Conservation (phyloP, 2,888 invertebrate genomes). For the Dynastes grantii region DNA sequence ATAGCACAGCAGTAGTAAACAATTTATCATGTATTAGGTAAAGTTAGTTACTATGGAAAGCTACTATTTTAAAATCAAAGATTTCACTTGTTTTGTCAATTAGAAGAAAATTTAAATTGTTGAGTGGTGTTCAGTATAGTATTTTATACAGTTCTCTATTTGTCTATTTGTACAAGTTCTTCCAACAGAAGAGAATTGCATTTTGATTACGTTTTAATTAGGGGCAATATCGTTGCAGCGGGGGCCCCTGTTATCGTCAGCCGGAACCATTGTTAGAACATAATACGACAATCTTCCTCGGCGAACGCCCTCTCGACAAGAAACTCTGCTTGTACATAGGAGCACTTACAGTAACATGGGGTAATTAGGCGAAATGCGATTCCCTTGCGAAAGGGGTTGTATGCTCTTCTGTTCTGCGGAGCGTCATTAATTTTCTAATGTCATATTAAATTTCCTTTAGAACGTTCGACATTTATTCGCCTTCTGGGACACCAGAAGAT, state of each 20-base stretch:
- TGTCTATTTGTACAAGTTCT: no score
- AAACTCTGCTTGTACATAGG: constrained; percentile 55
- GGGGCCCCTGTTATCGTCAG: constrained; percentile 54
- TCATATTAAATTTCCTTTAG: constrained; percentile 60
- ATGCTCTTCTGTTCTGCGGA: constrained; percentile 56
- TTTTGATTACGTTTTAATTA: constrained; percentile 58
- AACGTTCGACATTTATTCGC: constrained; percentile 53
- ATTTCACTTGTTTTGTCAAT: no score
- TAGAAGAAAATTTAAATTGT: no score
- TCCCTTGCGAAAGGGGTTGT: constrained; percentile 58
- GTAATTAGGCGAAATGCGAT: constrained; percentile 61
- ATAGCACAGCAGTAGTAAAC: no score
- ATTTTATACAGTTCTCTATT: no score
- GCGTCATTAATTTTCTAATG: constrained; percentile 61
- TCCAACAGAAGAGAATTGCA: constrained; percentile 42
- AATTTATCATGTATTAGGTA: no score
- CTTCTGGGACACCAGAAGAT: constrained; percentile 36
- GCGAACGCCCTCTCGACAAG: constrained; percentile 52
- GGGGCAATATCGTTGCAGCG: constrained; percentile 52
- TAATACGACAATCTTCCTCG: constrained; percentile 59
- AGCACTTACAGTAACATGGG: constrained; percentile 58
- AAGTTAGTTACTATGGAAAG: no score
- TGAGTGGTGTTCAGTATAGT: no score
- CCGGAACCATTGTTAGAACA: constrained; percentile 57
- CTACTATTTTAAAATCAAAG: no score